Percentiles rank a stretch among this genome's conserved stretches.
Conservation (phyloP, 1,140 invertebrate species). For the Listronotus oregonensis region DNA sequence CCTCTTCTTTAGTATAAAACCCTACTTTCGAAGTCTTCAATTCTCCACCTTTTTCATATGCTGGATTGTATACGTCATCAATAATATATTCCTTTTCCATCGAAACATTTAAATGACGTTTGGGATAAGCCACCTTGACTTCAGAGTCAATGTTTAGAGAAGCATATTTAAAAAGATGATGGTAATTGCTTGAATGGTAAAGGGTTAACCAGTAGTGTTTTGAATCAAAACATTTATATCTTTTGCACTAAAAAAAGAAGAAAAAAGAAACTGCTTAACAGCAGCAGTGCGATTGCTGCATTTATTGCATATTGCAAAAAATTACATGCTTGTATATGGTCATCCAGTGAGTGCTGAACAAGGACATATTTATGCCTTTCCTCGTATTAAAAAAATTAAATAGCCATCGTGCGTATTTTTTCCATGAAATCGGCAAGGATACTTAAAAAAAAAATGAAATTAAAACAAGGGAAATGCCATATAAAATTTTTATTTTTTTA, state of each 20-base stretch:
- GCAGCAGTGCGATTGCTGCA: too few relatives aligned
- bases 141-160: slow-evolving; percentile 43
- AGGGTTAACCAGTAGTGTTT: slow-evolving; percentile 44
- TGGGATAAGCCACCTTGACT: slow-evolving; percentile 33
- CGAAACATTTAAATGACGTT: background rate
- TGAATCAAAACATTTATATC: slow-evolving; percentile 35
- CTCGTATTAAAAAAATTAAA: too few relatives aligned
- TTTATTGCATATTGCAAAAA: too few relatives aligned
- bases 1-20: slow-evolving; percentile 50
- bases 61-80: slow-evolving; percentile 55
- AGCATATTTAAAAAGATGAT: slow-evolving; percentile 33
- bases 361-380: too few relatives aligned
- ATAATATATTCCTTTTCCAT: slow-evolving; percentile 24
- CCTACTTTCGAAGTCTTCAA: slow-evolving; percentile 60
- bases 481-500: too few relatives aligned
- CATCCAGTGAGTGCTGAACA: too few relatives aligned
- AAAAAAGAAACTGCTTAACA: background rate
- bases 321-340: too few relatives aligned
- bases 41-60: slow-evolving; percentile 59
- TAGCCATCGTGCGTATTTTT: too few relatives aligned
- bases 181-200: slow-evolving; percentile 16
- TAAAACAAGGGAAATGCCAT: too few relatives aligned
- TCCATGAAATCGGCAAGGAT: too few relatives aligned
- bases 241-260: slow-evolving; percentile 36
- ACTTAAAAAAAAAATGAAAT: too few relatives aligned